Evolutionary conservation across 2,797 vertebrate genomes (phyloP).

Genomic region (Dermochelys coriacea): DNA sequence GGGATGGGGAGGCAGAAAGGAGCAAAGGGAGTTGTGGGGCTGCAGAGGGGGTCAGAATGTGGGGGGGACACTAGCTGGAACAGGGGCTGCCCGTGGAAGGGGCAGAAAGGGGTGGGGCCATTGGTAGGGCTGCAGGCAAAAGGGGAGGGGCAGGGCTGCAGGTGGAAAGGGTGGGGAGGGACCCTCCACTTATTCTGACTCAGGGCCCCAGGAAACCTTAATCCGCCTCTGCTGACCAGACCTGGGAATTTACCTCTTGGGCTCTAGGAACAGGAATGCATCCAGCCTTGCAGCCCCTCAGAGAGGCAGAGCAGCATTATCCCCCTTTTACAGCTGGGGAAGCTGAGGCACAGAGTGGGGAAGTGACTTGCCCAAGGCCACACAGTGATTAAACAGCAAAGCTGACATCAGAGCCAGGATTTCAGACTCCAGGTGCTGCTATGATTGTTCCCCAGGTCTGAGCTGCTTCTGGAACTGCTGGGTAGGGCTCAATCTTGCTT

Average conservation of each 20-base stretch:
- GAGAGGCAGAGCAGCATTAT: background rate
- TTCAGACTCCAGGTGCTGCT: background rate
- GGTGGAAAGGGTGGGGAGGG: too few species aligned
- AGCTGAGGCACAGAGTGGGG: background rate
- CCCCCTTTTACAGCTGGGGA: background rate
- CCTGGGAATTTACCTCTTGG: background rate
- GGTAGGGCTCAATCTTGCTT: background rate
- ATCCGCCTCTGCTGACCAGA: background rate
- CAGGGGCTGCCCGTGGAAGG: too few species aligned
- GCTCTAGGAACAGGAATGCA: background rate
- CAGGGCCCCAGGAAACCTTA: too few species aligned
- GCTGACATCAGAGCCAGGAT: background rate
- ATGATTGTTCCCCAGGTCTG: background rate
- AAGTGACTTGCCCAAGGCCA: background rate
- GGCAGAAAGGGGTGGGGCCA: too few species aligned
- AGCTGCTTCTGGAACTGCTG: background rate
- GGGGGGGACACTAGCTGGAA: too few species aligned
- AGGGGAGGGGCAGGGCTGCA: too few species aligned
- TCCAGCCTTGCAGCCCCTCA: background rate
- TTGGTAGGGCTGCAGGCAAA: too few species aligned
- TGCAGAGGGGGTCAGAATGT: too few species aligned
- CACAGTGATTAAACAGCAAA: background rate
- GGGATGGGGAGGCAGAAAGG: too few species aligned
- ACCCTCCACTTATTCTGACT: too few species aligned
- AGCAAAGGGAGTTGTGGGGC: too few species aligned